Evolutionary conservation across 2,797 vertebrate genomes (phyloP), one percentile per base, ranked within the genome.

Genomic region (Sebastes kiyomatsui): DNA sequence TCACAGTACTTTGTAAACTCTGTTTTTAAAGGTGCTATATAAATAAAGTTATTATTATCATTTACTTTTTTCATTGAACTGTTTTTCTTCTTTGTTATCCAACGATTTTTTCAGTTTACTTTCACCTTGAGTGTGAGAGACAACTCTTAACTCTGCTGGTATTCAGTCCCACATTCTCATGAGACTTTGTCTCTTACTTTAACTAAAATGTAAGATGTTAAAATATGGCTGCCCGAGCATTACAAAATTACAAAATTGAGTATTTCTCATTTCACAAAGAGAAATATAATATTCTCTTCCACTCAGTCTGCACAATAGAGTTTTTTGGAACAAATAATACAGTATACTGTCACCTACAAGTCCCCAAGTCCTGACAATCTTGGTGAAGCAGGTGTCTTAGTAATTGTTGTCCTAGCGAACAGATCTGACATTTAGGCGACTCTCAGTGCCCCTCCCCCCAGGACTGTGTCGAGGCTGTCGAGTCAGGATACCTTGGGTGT

Each of bases 361-460:
- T 60, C 33, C 28, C 33, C 33, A 52, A 32, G 16, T 72, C 25
- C 55, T 60, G 64, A 66, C 54, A 59, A 64, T 68, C 71, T 75
- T 13, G 6, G 61, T 28, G 67, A 75, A 73, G 71, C 75, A 83
- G 75, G 67, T 68, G 75, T 62, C 35, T 80, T 42, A 56, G 22
- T 73, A 68, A 67, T 22, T 76, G 81, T 75, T 64, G 70, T 74
- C 67, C 75, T 67, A 49, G 72, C 82, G 69, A 80, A 86, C 72
- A 79, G 33, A 20, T 23, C 22, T 88, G 87, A 87, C 87, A 93
- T 91, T 88, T 84, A 67, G 64, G 54, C 28, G 18, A 65, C 79
- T 76, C 68, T 82, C 62, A 20, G 52, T 28, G 16, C 22, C 1
- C 81, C 23, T n/a, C 32, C 1, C 81, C n/a, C 22, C 56, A 9